Evolutionary conservation across 2,888 invertebrate species (phyloP), one percentile per base, ranked within the genome.

Genomic region (Apotomis turbidana): DNA sequence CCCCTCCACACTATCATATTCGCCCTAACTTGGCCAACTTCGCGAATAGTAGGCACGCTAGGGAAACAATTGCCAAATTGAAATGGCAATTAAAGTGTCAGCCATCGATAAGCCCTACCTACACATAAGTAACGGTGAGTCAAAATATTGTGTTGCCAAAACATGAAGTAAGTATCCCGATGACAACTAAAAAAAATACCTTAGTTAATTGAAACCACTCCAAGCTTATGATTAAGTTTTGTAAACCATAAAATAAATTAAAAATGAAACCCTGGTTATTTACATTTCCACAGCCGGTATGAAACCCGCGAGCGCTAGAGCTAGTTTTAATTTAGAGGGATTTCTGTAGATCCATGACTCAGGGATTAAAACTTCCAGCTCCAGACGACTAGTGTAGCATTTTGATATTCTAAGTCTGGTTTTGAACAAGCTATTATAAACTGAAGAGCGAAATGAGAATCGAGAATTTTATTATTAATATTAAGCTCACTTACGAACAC

Each of bases 311-410:
- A 10, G 61, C 49, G 76, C 74, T 68, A 71, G 67, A 69, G 77
- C 73, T 77, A 78, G 76, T 79, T 86, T 85, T 83, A 81, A 85
- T 86, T 83, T 85, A 82, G 80, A 81, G 79, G 77, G 84, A 80
- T 80, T 85, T 74, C 73, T 55, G 36, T 38, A 59, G 54, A 69
- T 70, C 69, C 59, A 62, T 62, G 36, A 58, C 62, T 70, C 54
- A 58, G 38, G 70, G 80, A 79, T 80, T 80, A 80, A 78, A 77
- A 78, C 75, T 79, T 78, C 62, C 69, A 74, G 57, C 60, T 59
- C 63, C 6, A 66, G 46, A 44, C 54, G 54, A 59, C 51, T 60
- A 59, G 51, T 6, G 51, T 55, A 71, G 38, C 55, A 68, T 68
- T 68, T 62, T 71, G 71, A 68, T 67, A 71, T 71, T 58, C 57